phyloP scores from a whole-genome alignment of 2,797 vertebrate genomes.

The Sparidentex hasta region DNA sequence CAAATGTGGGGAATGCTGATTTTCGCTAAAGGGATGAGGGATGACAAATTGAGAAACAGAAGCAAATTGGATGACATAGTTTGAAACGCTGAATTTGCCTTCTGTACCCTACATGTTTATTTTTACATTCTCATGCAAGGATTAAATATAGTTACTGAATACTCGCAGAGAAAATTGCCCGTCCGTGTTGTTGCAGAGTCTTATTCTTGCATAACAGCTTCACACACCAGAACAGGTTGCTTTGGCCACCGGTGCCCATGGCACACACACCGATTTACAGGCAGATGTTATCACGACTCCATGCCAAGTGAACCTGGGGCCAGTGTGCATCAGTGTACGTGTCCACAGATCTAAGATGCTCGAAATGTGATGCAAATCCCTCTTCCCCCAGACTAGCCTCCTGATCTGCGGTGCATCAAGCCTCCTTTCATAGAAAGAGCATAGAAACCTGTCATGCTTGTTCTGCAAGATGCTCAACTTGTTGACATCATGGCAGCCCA shows the following conservation, averaged over 20 bases:
- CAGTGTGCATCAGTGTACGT: constrained; percentile 7
- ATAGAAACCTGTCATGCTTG: constrained; percentile 38
- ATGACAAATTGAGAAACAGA: constrained; percentile 5
- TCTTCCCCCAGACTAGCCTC: constrained; percentile 16
- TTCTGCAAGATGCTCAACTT: constrained; percentile 28
- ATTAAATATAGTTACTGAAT: constrained; percentile 7
- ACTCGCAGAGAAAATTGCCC: constrained; percentile 7
- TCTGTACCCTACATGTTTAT: constrained; percentile 1
- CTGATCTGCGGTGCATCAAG: constrained; percentile 40
- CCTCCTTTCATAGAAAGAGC: constrained; percentile 36
- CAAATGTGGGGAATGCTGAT: constrained; percentile 20
- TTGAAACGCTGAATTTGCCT: constrained; percentile 5
- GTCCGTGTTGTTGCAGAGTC: constrained; percentile 6
- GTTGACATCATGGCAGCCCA: constrained; percentile 37
- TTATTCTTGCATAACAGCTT: constrained; percentile 7
- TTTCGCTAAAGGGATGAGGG: not conserved
- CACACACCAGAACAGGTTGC: constrained; percentile 27
- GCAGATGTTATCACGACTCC: constrained; percentile 34
- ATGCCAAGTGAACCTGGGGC: constrained; percentile 40
- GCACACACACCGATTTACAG: constrained; percentile 30
- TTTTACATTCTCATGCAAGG: constrained; percentile 6
- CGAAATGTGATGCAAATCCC: constrained; percentile 6
- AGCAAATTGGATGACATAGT: constrained; percentile 4
- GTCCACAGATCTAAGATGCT: constrained; percentile 33
- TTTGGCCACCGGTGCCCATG: constrained; percentile 8